A percentile compares a stretch with the other conserved stretches of the same genome.
These are phyloP conservation scores for Fulmarus glacialis DNA, from an alignment of 2,113 vertebrate species.

Conservation along the genomic window DNA sequence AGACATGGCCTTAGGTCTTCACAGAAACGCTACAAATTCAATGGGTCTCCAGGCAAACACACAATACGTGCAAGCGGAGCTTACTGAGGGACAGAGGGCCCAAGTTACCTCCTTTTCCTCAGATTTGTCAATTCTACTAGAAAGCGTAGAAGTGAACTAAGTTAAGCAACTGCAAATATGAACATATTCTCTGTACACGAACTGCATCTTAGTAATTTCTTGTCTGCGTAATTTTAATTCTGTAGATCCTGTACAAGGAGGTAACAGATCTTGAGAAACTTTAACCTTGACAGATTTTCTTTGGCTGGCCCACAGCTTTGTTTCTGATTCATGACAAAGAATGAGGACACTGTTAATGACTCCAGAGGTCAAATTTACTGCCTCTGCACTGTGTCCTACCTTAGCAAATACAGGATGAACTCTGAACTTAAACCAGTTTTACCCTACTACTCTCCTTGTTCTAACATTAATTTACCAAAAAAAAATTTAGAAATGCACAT, in stretches of 20 bases:
- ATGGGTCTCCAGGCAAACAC: neutral
- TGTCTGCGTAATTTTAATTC: neutral
- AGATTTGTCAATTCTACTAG: neutral
- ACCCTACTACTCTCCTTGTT: neutral
- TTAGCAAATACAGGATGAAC: neutral
- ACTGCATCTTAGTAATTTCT: neutral
- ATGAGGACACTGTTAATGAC: neutral
- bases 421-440: neutral
- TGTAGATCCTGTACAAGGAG: neutral
- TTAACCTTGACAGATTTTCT: neutral
- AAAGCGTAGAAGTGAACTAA: neutral
- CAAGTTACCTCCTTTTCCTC: neutral
- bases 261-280: neutral
- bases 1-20: neutral
- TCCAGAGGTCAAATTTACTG: neutral
- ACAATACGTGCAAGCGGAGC: rapidly evolving
- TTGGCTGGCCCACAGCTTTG: neutral
- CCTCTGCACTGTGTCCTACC: neutral
- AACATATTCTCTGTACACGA: neutral
- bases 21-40: neutral
- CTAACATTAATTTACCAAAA: neutral
- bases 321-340: neutral
- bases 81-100: neutral
- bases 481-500: rapidly evolving
- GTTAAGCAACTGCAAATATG: neutral